Conservation (phyloP, 1,140 invertebrate genomes). For the Tetranychus urticae region DNA sequence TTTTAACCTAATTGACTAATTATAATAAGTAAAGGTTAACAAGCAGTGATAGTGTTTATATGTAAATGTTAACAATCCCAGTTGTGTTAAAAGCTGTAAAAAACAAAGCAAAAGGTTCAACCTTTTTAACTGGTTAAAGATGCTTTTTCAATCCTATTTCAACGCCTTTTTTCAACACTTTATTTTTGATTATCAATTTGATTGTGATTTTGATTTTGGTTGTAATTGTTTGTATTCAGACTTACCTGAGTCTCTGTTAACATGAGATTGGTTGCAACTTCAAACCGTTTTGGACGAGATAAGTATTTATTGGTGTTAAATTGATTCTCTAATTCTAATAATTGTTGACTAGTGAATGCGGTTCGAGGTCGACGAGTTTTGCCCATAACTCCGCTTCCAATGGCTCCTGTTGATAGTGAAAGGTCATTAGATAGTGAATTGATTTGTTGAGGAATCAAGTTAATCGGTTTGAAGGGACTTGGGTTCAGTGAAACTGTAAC, state of each 20-base stretch:
- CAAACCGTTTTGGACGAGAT: slow-evolving; percentile 88
- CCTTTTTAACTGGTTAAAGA: neutral
- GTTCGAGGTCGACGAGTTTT: slow-evolving; percentile 87
- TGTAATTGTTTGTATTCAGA: neutral
- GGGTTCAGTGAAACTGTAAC: too few relatives aligned
- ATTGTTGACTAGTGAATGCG: slow-evolving; percentile 91
- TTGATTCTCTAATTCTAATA: slow-evolving; percentile 90
- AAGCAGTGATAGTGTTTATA: neutral
- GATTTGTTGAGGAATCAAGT: neutral
- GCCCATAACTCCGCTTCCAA: slow-evolving; percentile 55
- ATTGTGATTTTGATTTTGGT: too few relatives aligned
- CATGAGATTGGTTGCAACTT: slow-evolving; percentile 91
- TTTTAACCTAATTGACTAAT: neutral
- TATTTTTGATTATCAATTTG: neutral
- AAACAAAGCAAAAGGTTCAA: neutral
- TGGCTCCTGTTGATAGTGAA: slow-evolving; percentile 23
- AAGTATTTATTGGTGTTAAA: slow-evolving; percentile 97
- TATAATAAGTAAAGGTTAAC: neutral
- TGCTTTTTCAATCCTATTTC: too few relatives aligned
- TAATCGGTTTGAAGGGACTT: too few relatives aligned
- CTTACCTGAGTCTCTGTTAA: slow-evolving; percentile 90
- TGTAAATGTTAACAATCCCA: neutral
- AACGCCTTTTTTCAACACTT: neutral
- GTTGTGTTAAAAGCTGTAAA: neutral
- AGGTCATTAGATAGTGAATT: slow-evolving; percentile 10